A percentile compares a stretch with the other conserved stretches of the same genome.
Evolutionary conservation across 2,888 invertebrate species (phyloP).

Genomic region (Cantharis flavilabris): DNA sequence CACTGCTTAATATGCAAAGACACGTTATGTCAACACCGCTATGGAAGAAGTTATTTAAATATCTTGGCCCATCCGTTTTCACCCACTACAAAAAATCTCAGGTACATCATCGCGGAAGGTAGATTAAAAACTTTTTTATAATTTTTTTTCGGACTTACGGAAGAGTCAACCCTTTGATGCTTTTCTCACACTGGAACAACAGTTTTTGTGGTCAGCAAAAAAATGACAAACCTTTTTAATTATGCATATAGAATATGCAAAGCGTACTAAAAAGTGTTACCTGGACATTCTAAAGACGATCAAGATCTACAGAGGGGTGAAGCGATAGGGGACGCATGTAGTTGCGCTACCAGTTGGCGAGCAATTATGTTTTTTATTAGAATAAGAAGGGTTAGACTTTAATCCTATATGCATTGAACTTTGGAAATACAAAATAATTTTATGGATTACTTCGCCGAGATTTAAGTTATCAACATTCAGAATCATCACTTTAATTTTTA

Average conservation of each 20-base stretch:
- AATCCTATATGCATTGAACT: neutral
- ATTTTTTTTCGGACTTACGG: slow-evolving; percentile 47
- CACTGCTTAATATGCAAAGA: slow-evolving; percentile 55
- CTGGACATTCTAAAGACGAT: slow-evolving; percentile 4
- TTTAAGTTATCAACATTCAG: no score
- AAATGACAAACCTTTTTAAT: slow-evolving; percentile 44
- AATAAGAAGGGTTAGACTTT: neutral
- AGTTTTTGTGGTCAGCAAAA: slow-evolving; percentile 46
- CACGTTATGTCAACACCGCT: slow-evolving; percentile 55
- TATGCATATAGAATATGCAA: slow-evolving; percentile 35
- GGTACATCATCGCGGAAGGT: slow-evolving; percentile 47
- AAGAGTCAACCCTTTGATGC: slow-evolving; percentile 40
- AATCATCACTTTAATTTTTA: neutral
- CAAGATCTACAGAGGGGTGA: neutral
- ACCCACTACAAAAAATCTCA: slow-evolving; percentile 53
- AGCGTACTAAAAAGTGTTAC: slow-evolving; percentile 18
- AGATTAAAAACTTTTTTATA: slow-evolving; percentile 42
- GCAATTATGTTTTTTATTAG: slow-evolving; percentile 8
- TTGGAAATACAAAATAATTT: neutral
- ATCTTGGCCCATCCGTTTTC: slow-evolving; percentile 33
- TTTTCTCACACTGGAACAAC: slow-evolving; percentile 50
- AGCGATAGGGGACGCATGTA: neutral
- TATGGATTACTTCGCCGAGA: neutral
- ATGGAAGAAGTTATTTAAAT: slow-evolving; percentile 35
- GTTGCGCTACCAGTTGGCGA: slow-evolving; percentile 3